phyloP scores from a whole-genome alignment of 2,888 invertebrate species.

The Trissonchulus latispiculum region DNA sequence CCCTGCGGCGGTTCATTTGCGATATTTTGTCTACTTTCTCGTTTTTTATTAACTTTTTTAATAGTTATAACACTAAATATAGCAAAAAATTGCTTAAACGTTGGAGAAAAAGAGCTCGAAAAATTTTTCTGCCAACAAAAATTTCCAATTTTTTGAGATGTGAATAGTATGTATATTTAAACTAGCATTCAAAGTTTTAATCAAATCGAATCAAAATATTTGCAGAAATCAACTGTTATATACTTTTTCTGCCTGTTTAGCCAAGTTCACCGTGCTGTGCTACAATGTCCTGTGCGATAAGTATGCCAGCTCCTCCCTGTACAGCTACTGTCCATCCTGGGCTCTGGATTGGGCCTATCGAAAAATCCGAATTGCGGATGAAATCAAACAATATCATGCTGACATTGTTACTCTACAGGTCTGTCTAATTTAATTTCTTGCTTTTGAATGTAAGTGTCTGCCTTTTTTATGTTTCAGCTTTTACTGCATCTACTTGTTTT shows the following conservation, averaged over 20 bases:
- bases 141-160: too few relatives aligned
- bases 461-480: too few relatives aligned
- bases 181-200: too few relatives aligned
- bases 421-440: too few relatives aligned
- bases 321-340: conserved; percentile 98
- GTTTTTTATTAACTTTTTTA: conserved; percentile 2
- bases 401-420: conserved; percentile 83
- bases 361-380: conserved; percentile 90
- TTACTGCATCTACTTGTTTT: too few relatives aligned
- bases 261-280: conserved; percentile 88
- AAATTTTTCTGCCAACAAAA: too few relatives aligned
- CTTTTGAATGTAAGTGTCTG: too few relatives aligned
- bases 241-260: conserved; percentile 26
- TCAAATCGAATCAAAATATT: too few relatives aligned
- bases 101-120: too few relatives aligned
- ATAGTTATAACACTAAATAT: conserved; percentile 26
- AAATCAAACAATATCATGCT: conserved; percentile 87
- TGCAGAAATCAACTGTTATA: background rate
- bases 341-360: conserved; percentile 97
- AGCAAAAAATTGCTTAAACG: conserved; percentile 7
- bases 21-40: background rate
- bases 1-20: background rate
- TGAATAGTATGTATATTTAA: too few relatives aligned
- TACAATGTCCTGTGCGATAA: conserved; percentile 99
- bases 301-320: conserved; percentile 93